These are phyloP conservation scores for Porites cylindrica DNA, from an alignment of 92 coral and sea anemone species.

Conservation along the genomic window DNA sequence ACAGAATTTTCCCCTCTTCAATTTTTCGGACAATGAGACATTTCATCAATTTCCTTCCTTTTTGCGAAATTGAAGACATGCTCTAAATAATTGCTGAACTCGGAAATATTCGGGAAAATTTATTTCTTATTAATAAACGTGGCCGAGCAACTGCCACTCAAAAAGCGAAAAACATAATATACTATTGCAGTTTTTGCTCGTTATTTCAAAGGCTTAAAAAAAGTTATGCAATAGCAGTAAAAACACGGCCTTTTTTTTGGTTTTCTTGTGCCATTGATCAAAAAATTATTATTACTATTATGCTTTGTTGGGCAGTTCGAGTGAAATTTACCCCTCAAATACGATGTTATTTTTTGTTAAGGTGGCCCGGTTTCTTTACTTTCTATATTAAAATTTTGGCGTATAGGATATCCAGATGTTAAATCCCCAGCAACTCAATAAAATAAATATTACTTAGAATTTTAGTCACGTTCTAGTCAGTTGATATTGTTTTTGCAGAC, in stretches of 20 bases:
- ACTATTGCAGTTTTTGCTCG: background rate
- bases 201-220: background rate
- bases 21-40: background rate
- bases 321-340: background rate
- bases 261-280: too few relatives aligned
- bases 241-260: background rate
- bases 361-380: background rate
- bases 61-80: background rate
- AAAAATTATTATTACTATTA: too few relatives aligned
- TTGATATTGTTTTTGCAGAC: background rate
- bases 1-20: background rate
- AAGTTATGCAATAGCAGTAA: background rate
- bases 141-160: background rate
- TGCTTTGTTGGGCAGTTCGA: too few relatives aligned
- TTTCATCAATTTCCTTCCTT: background rate
- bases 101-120: background rate
- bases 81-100: background rate
- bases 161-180: too few relatives aligned
- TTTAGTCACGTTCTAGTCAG: background rate
- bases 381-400: background rate
- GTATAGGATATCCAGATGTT: slow-evolving; percentile 4
- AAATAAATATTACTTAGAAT: background rate
- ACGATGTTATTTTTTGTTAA: background rate
- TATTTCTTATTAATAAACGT: background rate
- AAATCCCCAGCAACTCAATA: background rate